A percentile compares a stretch with the other conserved stretches of the same genome.
These are phyloP conservation scores for Sabellastarte sp. DNA, from an alignment of 2,888 invertebrate species.

Conservation along the genomic window DNA sequence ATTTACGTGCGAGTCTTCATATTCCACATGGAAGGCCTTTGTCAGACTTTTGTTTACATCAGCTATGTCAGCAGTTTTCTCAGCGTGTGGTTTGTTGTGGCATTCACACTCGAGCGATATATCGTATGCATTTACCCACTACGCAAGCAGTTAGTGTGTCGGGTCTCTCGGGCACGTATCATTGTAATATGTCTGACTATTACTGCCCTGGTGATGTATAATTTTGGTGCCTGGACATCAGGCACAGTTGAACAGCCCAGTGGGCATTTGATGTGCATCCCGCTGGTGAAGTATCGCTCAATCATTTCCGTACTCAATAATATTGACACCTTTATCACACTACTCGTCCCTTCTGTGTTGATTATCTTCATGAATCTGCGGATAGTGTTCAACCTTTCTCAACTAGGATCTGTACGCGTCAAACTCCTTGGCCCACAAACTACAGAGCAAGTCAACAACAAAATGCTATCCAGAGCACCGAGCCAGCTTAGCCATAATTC, in stretches of 20 bases:
- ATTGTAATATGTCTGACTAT: not conserved
- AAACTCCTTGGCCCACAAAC: not conserved
- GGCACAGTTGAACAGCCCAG: not conserved
- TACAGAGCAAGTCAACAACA: not conserved
- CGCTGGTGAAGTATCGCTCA: not conserved
- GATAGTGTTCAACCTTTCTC: slow-evolving; percentile 1
- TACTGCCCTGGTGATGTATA: not conserved
- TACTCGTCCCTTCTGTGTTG: not conserved
- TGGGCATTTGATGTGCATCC: not conserved
- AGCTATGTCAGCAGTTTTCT: slow-evolving; percentile 43
- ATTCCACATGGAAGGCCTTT: slow-evolving; percentile 11
- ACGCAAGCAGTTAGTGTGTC: not conserved
- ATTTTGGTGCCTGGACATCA: not conserved
- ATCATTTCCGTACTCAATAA: not conserved
- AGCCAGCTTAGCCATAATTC: not conserved
- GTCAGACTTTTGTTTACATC: slow-evolving; percentile 33
- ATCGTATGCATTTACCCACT: slow-evolving; percentile 71
- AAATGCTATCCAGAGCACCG: not conserved
- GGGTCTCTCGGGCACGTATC: not conserved
- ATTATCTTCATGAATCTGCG: slow-evolving; percentile 1
- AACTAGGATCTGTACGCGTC: not conserved
- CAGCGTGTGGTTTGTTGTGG: slow-evolving; percentile 77
- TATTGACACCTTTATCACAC: not conserved
- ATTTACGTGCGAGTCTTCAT: slow-evolving; percentile 3
- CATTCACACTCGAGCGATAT: slow-evolving; percentile 82